A percentile compares a stretch with the other conserved stretches of the same genome.
Conservation (phyloP, 2,888 invertebrate genomes). For the Melanargia galathea region DNA sequence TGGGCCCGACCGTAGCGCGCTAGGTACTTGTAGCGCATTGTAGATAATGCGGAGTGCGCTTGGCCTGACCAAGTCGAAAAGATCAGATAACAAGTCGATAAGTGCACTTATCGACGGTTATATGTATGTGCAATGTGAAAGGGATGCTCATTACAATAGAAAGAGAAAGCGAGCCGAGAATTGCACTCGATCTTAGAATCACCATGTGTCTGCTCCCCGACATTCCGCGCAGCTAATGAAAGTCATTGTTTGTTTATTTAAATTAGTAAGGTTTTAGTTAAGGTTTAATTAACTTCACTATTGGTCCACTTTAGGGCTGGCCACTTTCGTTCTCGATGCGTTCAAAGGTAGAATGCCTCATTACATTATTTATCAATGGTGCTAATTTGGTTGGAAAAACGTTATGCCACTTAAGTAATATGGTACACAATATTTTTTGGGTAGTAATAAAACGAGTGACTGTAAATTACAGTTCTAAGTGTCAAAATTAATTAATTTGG, state of each 20-base stretch:
- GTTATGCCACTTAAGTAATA: too few relatives aligned
- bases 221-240: conserved; percentile 30
- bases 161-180: conserved; percentile 29
- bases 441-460: too few relatives aligned
- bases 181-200: conserved; percentile 29
- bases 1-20: too few relatives aligned
- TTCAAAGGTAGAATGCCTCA: not conserved
- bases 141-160: conserved; percentile 25
- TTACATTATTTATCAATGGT: too few relatives aligned
- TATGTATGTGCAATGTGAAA: conserved; percentile 14
- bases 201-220: conserved; percentile 25
- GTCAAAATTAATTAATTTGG: too few relatives aligned
- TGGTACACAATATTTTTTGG: too few relatives aligned
- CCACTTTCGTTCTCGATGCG: not conserved
- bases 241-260: conserved; percentile 26
- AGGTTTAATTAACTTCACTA: not conserved
- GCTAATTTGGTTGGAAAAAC: too few relatives aligned
- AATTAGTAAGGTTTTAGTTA: conserved; percentile 16
- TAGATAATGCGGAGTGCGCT: too few relatives aligned
- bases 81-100: not conserved
- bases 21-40: too few relatives aligned
- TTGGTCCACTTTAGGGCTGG: not conserved
- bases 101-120: conserved; percentile 14
- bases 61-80: not conserved
- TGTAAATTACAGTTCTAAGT: too few relatives aligned